Evolutionary conservation across 2,113 vertebrate genomes (phyloP).

Genomic region (Perca schrenkii): DNA sequence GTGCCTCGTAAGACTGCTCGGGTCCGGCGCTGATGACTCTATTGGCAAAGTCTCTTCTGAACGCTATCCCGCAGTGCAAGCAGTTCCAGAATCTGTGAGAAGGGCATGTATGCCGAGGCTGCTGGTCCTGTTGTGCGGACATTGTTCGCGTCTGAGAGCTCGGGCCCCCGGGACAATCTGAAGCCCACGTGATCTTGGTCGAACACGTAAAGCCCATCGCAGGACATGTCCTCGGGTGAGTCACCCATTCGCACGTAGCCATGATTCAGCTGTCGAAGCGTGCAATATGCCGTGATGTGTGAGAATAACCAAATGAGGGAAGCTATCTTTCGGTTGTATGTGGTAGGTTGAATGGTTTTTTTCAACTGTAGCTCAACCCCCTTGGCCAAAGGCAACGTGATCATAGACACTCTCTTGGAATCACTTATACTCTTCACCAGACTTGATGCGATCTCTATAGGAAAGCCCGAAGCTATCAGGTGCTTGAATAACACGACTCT

Average conservation of each 20-base stretch:
- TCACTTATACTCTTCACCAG: background rate
- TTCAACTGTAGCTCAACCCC: background rate
- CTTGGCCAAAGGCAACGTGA: background rate
- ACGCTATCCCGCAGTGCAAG: conserved; percentile 2
- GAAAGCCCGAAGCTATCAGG: conserved; percentile 10
- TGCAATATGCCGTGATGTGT: background rate
- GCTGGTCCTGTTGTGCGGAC: background rate
- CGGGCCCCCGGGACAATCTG: background rate
- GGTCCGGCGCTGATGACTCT: background rate
- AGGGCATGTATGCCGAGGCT: background rate
- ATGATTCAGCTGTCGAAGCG: background rate
- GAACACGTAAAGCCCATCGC: conserved; percentile 21
- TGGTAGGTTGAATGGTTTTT: background rate
- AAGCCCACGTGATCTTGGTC: conserved; percentile 18
- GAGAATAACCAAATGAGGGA: conserved; percentile 8
- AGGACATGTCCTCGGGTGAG: background rate
- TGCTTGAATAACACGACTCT: conserved; percentile 23
- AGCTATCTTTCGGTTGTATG: conserved; percentile 18
- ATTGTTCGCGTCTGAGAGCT: background rate
- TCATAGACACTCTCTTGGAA: background rate
- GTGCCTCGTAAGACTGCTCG: background rate
- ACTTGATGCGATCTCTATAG: background rate
- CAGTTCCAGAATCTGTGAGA: background rate
- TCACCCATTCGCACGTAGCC: conserved; percentile 10
- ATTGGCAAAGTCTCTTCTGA: background rate